Base-by-base conservation (phyloP, 1,140 invertebrate species). In the Ptiloglossa arizonensis region DNA sequence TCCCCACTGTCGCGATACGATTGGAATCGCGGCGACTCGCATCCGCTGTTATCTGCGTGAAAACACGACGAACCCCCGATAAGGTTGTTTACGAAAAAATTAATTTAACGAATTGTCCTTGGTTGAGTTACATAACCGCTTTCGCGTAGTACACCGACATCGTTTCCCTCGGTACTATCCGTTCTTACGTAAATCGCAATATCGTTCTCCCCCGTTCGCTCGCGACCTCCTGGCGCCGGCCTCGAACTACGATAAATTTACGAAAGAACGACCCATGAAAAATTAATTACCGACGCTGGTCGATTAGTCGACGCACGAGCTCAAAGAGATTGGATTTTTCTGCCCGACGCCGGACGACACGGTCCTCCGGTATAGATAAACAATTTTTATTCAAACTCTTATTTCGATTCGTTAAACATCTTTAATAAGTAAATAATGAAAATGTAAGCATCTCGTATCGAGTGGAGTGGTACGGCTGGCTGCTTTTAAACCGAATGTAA, bases 61-160 rank as follows among this genome's bases (percentile, higher is more conserved):
- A 77, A 71, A 22, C 46, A 57, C 54, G 44, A 60, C 17, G 22
- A 46, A 13, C 35, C 46, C 56, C 56, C 48, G 48, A n/a, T 50
- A 50, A 50, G 48, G 19, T 50, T 50, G 3, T 46, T 46, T 41
- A 77, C 32, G 46, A 72, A 73, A 73, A 64, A 48, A 63, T 59
- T 60, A 74, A 67, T 67, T 79, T 79, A 67, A 29, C 54, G 73
- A 54, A 74, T 59, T 67, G 44, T 52, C 54, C 52, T 52, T 67
- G 35, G 13, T 15, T 13, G 24, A 8, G 41, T 74, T 79, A 67
- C 44, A 52, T 32, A 79, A 79, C 13, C 62, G 19, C 46, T 73
- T 79, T 72, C 38, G 29, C 57, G 44, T 35, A 35, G 41, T 44
- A 38, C 59, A 74, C 67, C 56, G 27, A 75, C 63, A 72, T 48